Conservation (phyloP, 2,888 invertebrate species). For the Crepidodera aurea region DNA sequence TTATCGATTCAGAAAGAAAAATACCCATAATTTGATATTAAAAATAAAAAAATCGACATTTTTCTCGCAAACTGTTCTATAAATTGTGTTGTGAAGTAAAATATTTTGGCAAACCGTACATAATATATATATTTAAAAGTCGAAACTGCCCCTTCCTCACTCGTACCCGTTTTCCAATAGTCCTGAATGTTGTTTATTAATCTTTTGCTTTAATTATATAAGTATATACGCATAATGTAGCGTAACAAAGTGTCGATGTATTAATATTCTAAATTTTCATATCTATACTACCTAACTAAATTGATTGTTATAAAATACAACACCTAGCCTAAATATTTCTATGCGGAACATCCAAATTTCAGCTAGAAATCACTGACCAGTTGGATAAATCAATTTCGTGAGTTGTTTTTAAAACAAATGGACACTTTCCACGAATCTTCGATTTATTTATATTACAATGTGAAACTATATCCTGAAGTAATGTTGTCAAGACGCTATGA, state of each 20-base stretch:
- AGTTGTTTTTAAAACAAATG: too few relatives aligned
- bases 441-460: too few relatives aligned
- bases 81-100: too few relatives aligned
- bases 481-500: too few relatives aligned
- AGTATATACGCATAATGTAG: background rate
- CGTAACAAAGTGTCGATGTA: conserved; percentile 1
- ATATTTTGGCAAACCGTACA: background rate
- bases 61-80: too few relatives aligned
- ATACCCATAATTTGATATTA: too few relatives aligned
- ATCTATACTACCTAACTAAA: conserved; percentile 39
- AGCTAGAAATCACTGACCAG: background rate
- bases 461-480: too few relatives aligned
- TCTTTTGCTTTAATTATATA: background rate
- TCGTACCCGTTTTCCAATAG: background rate
- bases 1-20: too few relatives aligned
- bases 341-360: background rate
- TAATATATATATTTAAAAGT: background rate
- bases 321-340: conserved; percentile 16
- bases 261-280: conserved; percentile 34
- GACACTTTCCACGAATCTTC: too few relatives aligned
- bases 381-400: too few relatives aligned
- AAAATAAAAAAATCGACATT: too few relatives aligned
- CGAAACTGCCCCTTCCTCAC: background rate
- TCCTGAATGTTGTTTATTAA: background rate
- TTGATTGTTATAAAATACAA: conserved; percentile 31